A percentile compares a stretch with the other conserved stretches of the same genome.
These are phyloP conservation scores for Istiophorus platypterus DNA, from an alignment of 2,113 vertebrate genomes.

Conservation along the genomic window DNA sequence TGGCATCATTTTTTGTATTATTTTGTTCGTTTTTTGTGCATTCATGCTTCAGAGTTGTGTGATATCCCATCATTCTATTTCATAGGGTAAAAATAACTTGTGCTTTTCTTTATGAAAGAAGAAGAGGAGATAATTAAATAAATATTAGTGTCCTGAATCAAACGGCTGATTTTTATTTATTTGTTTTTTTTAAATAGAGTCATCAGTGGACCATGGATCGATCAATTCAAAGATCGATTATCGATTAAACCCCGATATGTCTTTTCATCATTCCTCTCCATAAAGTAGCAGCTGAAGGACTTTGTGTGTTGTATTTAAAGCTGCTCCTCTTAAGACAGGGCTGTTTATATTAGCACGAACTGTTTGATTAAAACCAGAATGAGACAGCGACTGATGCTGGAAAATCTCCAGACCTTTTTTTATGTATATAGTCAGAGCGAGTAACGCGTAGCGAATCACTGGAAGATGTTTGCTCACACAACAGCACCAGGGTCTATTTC, in stretches of 20 bases:
- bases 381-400: conserved; percentile 1
- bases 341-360: background rate
- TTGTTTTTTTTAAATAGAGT: too few relatives aligned
- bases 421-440: background rate
- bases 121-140: background rate
- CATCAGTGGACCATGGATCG: too few relatives aligned
- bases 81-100: too few relatives aligned
- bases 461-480: too few relatives aligned
- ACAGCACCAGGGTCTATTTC: background rate
- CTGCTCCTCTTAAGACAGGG: background rate
- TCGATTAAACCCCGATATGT: too few relatives aligned
- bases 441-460: too few relatives aligned
- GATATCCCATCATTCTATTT: too few relatives aligned
- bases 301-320: background rate
- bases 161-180: too few relatives aligned
- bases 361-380: conserved; percentile 5
- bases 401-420: background rate
- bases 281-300: background rate
- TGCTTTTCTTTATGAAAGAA: background rate
- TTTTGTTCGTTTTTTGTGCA: too few relatives aligned
- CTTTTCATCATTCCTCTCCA: background rate
- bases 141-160: too few relatives aligned
- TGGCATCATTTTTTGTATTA: background rate
- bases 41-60: too few relatives aligned
- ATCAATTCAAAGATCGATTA: too few relatives aligned